phyloP scores from a whole-genome alignment of 37 sponge, comb jelly and placozoan species.

The Beroe ovata region DNA sequence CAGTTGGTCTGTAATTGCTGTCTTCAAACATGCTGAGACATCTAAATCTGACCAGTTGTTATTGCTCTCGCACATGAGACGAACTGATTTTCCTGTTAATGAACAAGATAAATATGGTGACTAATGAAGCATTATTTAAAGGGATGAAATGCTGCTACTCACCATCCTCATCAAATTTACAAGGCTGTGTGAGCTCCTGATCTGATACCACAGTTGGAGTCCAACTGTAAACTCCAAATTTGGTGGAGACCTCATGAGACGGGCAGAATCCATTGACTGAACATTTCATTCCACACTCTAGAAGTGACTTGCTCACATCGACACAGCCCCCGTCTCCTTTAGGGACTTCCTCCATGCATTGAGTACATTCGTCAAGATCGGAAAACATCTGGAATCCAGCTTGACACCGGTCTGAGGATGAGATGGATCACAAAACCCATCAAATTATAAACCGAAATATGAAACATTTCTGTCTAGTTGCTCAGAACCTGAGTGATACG shows the following conservation, averaged over 20 bases:
- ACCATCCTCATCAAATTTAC: background rate
- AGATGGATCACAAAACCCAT: too few species aligned
- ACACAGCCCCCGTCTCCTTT: background rate
- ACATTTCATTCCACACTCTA: background rate
- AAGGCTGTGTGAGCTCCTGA: background rate
- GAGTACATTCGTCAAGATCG: too few species aligned
- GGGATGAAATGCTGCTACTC: too few species aligned
- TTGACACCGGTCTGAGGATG: background rate
- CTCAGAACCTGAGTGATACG: background rate
- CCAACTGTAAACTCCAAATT: background rate
- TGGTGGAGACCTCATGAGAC: background rate
- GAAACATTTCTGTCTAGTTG: too few species aligned
- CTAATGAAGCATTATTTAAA: too few species aligned
- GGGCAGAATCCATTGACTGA: background rate
- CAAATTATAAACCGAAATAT: too few species aligned
- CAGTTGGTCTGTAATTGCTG: background rate
- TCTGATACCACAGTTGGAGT: background rate
- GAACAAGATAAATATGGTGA: too few species aligned
- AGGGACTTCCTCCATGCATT: too few species aligned
- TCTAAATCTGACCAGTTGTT: constrained; percentile 22
- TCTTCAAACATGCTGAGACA: background rate
- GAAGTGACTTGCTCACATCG: background rate
- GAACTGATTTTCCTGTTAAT: background rate
- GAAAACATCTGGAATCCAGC: background rate
- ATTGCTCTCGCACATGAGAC: background rate